phyloP scores from a whole-genome alignment of 2,113 vertebrate genomes.

The Upupa epops region DNA sequence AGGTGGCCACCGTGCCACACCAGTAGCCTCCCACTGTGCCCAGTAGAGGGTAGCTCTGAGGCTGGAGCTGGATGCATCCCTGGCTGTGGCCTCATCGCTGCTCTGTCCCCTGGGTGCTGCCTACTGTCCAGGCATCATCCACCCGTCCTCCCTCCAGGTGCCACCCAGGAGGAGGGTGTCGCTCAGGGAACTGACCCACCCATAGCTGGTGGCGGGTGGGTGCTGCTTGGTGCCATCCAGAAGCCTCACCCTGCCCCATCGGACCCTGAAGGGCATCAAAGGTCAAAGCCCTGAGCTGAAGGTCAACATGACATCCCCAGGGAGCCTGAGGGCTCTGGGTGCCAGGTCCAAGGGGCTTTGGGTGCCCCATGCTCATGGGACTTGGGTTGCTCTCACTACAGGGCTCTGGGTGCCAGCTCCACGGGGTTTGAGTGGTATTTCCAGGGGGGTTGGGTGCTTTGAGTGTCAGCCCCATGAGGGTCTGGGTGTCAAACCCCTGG shows the following conservation, averaged over 20 bases:
- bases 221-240: not conserved
- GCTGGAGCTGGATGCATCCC: not conserved
- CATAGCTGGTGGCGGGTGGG: accelerated
- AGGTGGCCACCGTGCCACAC: slow-evolving; percentile 39
- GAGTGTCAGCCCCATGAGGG: not conserved
- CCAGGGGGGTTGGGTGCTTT: not conserved
- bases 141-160: not conserved
- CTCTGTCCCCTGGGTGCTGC: not conserved
- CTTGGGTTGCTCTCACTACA: too few species aligned
- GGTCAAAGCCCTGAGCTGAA: not conserved
- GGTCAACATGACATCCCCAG: accelerated
- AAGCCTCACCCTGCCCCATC: not conserved
- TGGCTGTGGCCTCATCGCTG: not conserved
- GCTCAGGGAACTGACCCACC: not conserved
- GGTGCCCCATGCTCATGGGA: not conserved
- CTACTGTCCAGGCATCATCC: not conserved
- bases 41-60: not conserved
- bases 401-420: not conserved
- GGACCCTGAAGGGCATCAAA: not conserved
- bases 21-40: not conserved
- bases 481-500: accelerated
- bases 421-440: not conserved
- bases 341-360: accelerated
- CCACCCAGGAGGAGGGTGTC: too few species aligned
- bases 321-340: not conserved